A percentile compares a stretch with the other conserved stretches of the same genome.
Conservation (phyloP, 2,888 invertebrate species). For the Aphrophora alni region DNA sequence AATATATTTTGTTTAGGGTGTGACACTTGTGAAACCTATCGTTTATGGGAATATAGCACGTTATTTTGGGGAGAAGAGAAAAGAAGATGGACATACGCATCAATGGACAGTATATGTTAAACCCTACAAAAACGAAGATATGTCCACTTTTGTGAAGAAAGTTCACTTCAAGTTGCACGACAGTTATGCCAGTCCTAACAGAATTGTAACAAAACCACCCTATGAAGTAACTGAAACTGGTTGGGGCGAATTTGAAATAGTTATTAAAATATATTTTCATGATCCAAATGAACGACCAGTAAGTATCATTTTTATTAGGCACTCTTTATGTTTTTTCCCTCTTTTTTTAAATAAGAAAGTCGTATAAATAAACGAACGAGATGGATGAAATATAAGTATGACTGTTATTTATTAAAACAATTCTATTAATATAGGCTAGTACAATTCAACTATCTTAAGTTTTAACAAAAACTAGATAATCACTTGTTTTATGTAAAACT, state of each 20-base stretch:
- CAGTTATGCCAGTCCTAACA: conserved; percentile 92
- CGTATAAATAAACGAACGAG: too few relatives aligned
- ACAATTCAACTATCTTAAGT: too few relatives aligned
- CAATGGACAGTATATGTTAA: conserved; percentile 98
- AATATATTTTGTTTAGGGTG: conserved; percentile 65
- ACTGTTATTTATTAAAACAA: too few relatives aligned
- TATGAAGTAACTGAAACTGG: conserved; percentile 98
- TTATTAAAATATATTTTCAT: conserved; percentile 96
- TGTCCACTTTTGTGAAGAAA: conserved; percentile 94
- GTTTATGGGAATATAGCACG: conserved; percentile 96
- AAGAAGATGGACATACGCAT: conserved; percentile 98
- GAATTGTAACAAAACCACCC: conserved; percentile 93
- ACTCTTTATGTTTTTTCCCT: too few relatives aligned
- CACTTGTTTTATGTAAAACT: too few relatives aligned
- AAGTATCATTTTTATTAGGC: conserved; percentile 58
- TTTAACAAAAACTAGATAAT: too few relatives aligned
- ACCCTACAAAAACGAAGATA: conserved; percentile 91
- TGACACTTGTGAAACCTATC: conserved; percentile 91
- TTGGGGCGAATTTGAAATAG: conserved; percentile 99
- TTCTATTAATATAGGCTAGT: too few relatives aligned
- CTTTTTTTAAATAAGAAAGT: too few relatives aligned
- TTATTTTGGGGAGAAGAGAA: conserved; percentile 95
- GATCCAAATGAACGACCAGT: conserved; percentile 95
- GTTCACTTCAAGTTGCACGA: conserved; percentile 97
- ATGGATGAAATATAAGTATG: too few relatives aligned